Evolutionary conservation across 2,888 invertebrate genomes (phyloP).

Genomic region (Mamestra brassicae): DNA sequence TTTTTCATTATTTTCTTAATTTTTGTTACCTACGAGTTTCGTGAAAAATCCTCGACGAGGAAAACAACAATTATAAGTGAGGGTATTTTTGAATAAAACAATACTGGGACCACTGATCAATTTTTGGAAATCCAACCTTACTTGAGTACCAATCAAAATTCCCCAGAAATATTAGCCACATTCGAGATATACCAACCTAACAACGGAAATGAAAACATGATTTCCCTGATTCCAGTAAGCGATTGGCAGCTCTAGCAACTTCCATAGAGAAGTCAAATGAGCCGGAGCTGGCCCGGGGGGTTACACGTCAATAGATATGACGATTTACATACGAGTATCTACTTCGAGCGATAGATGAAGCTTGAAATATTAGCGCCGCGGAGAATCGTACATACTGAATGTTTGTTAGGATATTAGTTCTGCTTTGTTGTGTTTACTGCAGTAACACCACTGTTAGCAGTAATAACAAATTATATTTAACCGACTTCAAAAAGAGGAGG

Average conservation of each 20-base stretch:
- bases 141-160: not conserved
- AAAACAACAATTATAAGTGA: no score
- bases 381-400: constrained; percentile 37
- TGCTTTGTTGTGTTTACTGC: constrained; percentile 6
- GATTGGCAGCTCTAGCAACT: constrained; percentile 55
- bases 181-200: not conserved
- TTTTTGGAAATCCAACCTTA: no score
- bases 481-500: no score
- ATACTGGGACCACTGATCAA: no score
- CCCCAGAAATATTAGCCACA: not conserved
- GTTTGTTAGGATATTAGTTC: constrained; percentile 27
- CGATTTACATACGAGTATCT: constrained; percentile 60
- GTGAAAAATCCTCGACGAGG: no score
- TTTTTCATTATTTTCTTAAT: not conserved
- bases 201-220: constrained; percentile 41
- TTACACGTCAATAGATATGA: constrained; percentile 62
- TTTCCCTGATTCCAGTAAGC: constrained; percentile 45
- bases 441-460: not conserved
- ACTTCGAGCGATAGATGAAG: constrained; percentile 54
- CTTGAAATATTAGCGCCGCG: constrained; percentile 50
- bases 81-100: no score
- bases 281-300: constrained; percentile 54
- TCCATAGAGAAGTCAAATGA: constrained; percentile 60
- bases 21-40: no score
- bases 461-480: not conserved